phyloP scores from a whole-genome alignment of 2,888 invertebrate genomes.

The Bellardia pandia region DNA sequence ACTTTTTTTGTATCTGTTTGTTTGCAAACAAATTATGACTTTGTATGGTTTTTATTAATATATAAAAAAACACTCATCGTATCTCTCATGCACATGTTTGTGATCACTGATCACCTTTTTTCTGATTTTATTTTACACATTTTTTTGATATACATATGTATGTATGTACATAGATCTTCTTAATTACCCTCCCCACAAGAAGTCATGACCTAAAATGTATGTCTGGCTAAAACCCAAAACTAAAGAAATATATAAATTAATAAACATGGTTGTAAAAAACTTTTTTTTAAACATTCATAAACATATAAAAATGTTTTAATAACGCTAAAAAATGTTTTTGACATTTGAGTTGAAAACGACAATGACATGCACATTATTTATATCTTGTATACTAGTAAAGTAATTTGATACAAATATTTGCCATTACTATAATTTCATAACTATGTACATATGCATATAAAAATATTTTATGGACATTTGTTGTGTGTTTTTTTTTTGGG shows the following conservation, averaged over 20 bases:
- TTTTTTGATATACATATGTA: not conserved
- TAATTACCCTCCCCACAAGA: not conserved
- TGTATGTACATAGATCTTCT: not conserved
- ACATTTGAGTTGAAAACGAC: not conserved
- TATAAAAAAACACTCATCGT: not conserved
- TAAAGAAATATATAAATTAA: not conserved
- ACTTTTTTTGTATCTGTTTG: too few species aligned
- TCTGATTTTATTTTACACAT: not conserved
- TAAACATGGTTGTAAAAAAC: not conserved
- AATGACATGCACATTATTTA: not conserved
- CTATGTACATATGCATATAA: too few species aligned
- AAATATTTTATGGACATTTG: too few species aligned
- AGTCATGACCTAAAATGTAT: slow-evolving; percentile 1
- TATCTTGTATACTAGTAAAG: not conserved
- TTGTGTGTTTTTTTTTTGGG: too few species aligned
- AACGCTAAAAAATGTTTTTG: not conserved
- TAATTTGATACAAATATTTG: slow-evolving; percentile 8
- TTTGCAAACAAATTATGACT: not conserved
- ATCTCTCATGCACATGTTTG: too few species aligned
- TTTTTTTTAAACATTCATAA: not conserved
- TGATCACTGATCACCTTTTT: too few species aligned
- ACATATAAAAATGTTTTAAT: not conserved
- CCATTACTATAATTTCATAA: not conserved
- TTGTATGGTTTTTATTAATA: slow-evolving; percentile 5
- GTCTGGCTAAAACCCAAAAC: not conserved